phyloP scores from a whole-genome alignment of 2,113 vertebrate genomes.

The Brienomyrus longianalis region DNA sequence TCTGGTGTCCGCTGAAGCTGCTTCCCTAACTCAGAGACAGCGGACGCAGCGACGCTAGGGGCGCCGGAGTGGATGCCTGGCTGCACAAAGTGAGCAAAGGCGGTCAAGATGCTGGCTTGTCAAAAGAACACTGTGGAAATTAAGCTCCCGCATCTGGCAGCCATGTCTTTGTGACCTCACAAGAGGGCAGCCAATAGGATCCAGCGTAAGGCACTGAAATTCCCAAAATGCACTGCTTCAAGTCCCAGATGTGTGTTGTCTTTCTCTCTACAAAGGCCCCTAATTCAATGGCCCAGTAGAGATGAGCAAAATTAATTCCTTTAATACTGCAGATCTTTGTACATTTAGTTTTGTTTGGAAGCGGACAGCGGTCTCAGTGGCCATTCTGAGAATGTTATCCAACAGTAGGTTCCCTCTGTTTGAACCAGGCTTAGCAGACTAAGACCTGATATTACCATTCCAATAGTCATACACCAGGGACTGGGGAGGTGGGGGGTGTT shows the following conservation, averaged over 20 bases:
- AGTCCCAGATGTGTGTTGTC: neutral
- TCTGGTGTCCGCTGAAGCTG: neutral
- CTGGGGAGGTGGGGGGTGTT: slow-evolving; percentile 28
- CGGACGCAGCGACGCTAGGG: neutral
- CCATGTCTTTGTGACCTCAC: neutral
- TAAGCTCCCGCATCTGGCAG: neutral
- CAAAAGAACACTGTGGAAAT: neutral
- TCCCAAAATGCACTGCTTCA: neutral
- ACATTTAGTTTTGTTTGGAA: neutral
- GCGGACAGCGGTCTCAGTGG: neutral
- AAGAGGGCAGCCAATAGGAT: neutral
- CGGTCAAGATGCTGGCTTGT: neutral
- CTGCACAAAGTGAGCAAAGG: neutral
- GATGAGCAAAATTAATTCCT: neutral
- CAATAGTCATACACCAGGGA: slow-evolving; percentile 45
- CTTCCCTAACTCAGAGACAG: neutral
- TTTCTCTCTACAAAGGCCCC: neutral
- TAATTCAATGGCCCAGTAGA: neutral
- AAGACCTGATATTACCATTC: slow-evolving; percentile 49
- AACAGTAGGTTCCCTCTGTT: slow-evolving; percentile 37
- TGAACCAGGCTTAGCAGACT: slow-evolving; percentile 35
- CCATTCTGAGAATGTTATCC: neutral
- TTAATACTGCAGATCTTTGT: neutral
- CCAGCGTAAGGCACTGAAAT: neutral
- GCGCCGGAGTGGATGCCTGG: neutral